Percentiles rank a stretch among this genome's conserved stretches.
Conservation (phyloP, 2,113 vertebrate species). For the Sterrhoptilus dennistouni region DNA sequence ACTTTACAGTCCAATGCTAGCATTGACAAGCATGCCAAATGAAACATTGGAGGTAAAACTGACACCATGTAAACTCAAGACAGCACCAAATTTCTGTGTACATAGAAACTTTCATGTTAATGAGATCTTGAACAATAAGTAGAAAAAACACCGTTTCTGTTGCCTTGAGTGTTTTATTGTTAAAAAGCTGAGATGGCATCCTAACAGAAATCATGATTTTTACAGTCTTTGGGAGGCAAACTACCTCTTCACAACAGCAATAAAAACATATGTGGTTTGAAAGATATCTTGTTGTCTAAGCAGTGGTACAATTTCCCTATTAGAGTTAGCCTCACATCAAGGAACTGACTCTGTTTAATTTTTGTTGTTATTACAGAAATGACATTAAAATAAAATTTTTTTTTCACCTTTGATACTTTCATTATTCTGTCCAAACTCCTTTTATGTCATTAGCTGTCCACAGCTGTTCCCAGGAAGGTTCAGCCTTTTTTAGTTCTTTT, state of each 20-base stretch:
- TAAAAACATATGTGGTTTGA: background rate
- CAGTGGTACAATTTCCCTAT: background rate
- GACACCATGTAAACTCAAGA: constrained; percentile 3
- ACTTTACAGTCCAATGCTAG: constrained; percentile 2
- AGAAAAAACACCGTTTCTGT: background rate
- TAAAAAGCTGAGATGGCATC: background rate
- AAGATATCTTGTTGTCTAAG: background rate
- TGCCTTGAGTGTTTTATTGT: background rate
- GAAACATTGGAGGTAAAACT: constrained; percentile 27
- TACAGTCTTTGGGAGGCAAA: background rate
- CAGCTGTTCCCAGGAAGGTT: background rate
- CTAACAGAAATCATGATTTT: background rate
- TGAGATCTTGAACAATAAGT: background rate
- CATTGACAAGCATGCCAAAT: background rate
- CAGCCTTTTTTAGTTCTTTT: background rate
- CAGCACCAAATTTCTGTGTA: background rate
- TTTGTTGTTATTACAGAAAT: background rate
- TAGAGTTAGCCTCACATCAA: background rate
- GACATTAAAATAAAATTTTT: background rate
- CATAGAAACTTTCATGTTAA: background rate
- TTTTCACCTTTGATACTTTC: background rate
- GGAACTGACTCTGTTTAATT: background rate
- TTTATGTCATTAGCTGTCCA: background rate
- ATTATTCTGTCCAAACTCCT: background rate
- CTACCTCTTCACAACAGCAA: background rate